Base-by-base conservation (phyloP, 2,797 vertebrate species). In the Microctenopoma lineatum region DNA sequence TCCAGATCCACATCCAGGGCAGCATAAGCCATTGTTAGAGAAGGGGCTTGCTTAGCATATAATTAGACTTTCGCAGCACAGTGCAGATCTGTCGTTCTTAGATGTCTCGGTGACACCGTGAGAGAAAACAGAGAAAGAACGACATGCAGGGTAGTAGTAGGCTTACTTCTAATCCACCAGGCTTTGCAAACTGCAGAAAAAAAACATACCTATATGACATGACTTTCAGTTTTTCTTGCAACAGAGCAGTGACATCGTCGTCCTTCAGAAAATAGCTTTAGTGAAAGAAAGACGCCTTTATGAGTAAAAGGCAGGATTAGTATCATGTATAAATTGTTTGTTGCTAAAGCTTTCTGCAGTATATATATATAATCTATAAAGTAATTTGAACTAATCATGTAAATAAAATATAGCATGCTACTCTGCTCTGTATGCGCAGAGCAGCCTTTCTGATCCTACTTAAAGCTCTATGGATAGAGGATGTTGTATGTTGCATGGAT, bases 151-250 rank as follows among this genome's bases (percentile, higher is more conserved):
- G 62, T 32, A 51, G 44, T 36, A 14, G 65, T 14, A 45, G 29
- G 50, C 50, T 56, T 56, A 54, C 50, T 62, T 79, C 62, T 70
- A 41, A 81, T 67, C 72, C 60, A 62, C 70, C 61, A 66, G 41
- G 42, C 27, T 51, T 67, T 61, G 66, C 48, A 65, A 56, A 73
- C 26, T 46, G n/a, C 29, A 81, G 55, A 79, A 58, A 72, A 73
- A 60, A 34, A 13, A 13, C 21, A 21, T 11, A 54, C 3, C 70
- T 65, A 21, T 46, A 34, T 77, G 73, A 66, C 46, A 59, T 26
- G 21, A 80, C 59, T 66, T 64, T 70, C 39, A 58, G 56, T 66
- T 69, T 15, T 47, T 73, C 47, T 56, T 45, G 48, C 61, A 25
- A 50, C 59, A 57, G 48, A 72, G 10, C 16, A 27, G 26, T 5